These are phyloP conservation scores for Himantopus leucocephalus DNA, from an alignment of 2,113 vertebrate genomes.

Conservation along the genomic window DNA sequence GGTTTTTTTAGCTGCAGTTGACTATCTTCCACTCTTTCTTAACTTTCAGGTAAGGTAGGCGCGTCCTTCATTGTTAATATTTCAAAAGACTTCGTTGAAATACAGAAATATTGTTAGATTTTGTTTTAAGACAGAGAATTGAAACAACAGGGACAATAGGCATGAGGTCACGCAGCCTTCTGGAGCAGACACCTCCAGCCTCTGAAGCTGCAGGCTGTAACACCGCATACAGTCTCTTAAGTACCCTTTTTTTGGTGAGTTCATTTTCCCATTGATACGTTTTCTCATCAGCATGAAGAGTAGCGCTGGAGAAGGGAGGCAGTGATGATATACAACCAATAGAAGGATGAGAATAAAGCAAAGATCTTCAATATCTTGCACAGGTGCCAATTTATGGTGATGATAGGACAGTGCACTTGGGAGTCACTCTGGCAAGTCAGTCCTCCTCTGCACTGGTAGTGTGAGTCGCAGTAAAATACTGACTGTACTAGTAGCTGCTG, in stretches of 20 bases:
- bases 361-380: neutral
- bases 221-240: neutral
- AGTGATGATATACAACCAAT: neutral
- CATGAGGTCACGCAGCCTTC: fast-evolving
- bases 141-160: neutral
- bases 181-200: neutral
- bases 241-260: neutral
- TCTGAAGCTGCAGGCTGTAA: neutral
- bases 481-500: neutral
- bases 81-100: neutral
- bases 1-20: neutral
- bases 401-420: fast-evolving
- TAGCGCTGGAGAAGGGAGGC: neutral
- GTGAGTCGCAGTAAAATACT: neutral
- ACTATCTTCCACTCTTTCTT: neutral
- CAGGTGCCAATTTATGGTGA: fast-evolving
- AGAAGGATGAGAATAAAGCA: neutral
- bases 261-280: neutral
- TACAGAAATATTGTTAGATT: neutral
- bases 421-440: neutral
- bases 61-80: neutral
- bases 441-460: neutral
- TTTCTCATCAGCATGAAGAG: neutral
- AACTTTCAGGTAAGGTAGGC: neutral
- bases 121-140: neutral